Evolutionary conservation across 2,888 invertebrate species (phyloP).

Genomic region (Aporophyla lueneburgensis): DNA sequence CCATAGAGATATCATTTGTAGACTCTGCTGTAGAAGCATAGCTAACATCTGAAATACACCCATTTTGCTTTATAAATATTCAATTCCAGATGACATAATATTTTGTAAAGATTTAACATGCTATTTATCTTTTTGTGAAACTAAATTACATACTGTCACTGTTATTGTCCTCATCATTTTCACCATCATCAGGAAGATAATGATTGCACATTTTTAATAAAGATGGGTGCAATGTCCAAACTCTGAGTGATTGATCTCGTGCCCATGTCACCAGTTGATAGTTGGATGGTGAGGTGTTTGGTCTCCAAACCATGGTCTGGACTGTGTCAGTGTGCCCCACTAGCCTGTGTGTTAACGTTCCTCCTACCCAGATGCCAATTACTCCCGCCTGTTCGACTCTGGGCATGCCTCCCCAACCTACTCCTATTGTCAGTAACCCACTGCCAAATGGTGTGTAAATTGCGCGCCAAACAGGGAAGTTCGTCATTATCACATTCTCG

Average conservation of each 20-base stretch:
- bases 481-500: conserved; percentile 96
- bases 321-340: conserved; percentile 99
- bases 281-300: conserved; percentile 92
- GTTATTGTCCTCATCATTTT: conserved; percentile 89
- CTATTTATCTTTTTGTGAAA: background rate
- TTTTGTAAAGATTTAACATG: background rate
- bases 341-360: conserved; percentile 96
- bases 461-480: conserved; percentile 98
- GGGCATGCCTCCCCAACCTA: conserved; percentile 95
- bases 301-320: conserved; percentile 98
- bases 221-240: conserved; percentile 97
- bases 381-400: conserved; percentile 95
- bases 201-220: conserved; percentile 94
- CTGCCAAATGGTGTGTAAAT: conserved; percentile 98
- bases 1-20: conserved; percentile 80
- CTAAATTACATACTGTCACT: conserved; percentile 83
- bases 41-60: conserved; percentile 81
- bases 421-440: conserved; percentile 97
- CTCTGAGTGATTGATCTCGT: conserved; percentile 97
- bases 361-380: conserved; percentile 89
- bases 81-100: background rate
- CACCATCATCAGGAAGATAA: conserved; percentile 92
- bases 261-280: conserved; percentile 98
- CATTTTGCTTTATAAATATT: background rate
- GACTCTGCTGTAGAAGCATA: conserved; percentile 86